Base-by-base conservation (phyloP, 2,888 invertebrate species). In the Pterostichus madidus region DNA sequence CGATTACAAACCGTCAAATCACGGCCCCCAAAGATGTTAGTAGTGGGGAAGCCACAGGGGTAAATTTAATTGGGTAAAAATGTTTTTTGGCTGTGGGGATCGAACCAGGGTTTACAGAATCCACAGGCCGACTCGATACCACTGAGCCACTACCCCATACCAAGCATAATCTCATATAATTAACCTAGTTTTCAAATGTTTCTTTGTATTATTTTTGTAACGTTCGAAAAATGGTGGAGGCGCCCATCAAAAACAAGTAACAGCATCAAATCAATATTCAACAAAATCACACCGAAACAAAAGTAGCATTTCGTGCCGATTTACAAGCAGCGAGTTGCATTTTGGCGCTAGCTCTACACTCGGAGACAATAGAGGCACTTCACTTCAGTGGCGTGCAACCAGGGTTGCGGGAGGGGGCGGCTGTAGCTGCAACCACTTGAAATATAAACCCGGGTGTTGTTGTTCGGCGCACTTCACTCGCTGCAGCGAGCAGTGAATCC, bases 401-500 rank as follows among this genome's bases (percentile, higher is more conserved):
- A 49, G 49, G 49, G 49, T 5, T 8, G 49, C 49, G 13, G 49
- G 13, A 49, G n/a, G 5, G 49, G 49, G 49, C 11, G n/a, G 1
- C n/a, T n/a, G 5, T 11, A 49, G 39, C 49, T 49, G 49, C 49
- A 49, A n/a, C 13, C 49, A 61, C 24, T 31, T 68, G 35, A 32
- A 68, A 68, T 39, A 68, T n/a, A 35, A 15, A 68, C 44, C 68
- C 32, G 68, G 68, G n/a, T 24, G 39, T 39, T 39, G 68, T 64
- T 64, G 64, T 64, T 64, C 64, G 10, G 64, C 11, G 32, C 64
- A 64, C 64, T 64, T 64, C 64, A 64, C 64, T 64, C 64, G 35
- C 64, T 64, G 64, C 64, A 64, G 10, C 17, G 15, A 59, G 7
- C 24, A 59, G 5, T 15, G 32, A 17, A 11, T 13, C 31, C 32